Evolutionary conservation across 2,113 vertebrate species (phyloP).

Genomic region (Circaetus cinerascens): DNA sequence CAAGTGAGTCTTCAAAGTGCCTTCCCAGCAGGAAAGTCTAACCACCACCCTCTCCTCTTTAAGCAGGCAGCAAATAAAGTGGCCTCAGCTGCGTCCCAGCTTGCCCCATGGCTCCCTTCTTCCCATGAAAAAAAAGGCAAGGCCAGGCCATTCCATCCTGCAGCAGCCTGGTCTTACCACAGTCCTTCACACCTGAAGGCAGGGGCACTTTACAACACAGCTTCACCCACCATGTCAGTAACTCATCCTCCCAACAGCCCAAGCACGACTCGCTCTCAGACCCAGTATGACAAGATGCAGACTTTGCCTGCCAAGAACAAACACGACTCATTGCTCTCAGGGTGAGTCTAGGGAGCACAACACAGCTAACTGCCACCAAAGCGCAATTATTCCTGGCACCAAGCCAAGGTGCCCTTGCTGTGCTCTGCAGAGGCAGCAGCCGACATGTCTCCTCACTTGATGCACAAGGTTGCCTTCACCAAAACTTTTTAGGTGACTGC

Average conservation of each 20-base stretch:
- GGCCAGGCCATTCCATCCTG: not conserved
- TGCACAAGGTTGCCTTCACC: not conserved
- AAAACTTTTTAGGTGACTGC: too few species aligned
- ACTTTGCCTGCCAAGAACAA: not conserved
- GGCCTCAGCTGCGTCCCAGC: not conserved
- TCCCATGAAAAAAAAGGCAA: not conserved
- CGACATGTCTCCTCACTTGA: not conserved
- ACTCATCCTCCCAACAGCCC: not conserved
- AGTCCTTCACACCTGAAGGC: not conserved
- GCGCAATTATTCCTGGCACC: not conserved
- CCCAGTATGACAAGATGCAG: rapidly evolving
- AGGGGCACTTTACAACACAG: not conserved
- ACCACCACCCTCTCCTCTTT: not conserved
- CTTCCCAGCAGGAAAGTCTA: not conserved
- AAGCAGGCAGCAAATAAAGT: not conserved
- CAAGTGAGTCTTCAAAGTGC: not conserved
- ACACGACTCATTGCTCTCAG: not conserved
- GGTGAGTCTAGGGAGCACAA: not conserved
- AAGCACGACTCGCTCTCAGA: rapidly evolving
- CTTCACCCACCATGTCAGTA: not conserved
- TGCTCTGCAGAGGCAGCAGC: not conserved
- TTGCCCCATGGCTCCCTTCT: not conserved
- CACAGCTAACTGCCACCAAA: not conserved
- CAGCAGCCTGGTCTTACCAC: not conserved
- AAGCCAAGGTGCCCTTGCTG: not conserved